Base-by-base conservation (phyloP, 2,888 invertebrate genomes). In the Nyleta sp. region DNA sequence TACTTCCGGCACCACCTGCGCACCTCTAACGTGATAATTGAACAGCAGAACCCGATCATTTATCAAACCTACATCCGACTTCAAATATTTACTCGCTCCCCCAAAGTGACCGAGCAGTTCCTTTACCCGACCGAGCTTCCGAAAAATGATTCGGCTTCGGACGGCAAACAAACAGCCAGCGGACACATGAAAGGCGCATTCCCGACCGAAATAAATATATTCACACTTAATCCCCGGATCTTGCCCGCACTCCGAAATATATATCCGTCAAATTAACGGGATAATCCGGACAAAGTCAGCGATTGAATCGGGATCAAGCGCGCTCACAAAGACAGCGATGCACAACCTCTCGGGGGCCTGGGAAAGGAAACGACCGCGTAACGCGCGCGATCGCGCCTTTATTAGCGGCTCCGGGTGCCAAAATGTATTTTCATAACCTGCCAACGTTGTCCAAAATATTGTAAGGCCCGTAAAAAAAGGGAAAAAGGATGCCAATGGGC, bases 341-440 rank as follows among this genome's bases (percentile, higher is more conserved):
- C 52, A 17, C 44, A n/a, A n/a, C n/a, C n/a, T n/a, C n/a, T n/a
- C n/a, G n/a, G 10, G 33, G 59, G 68, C 81, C 70, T 79, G 80
- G 76, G 78, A 80, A 80, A 75, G 78, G 70, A 80, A 72, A 52
- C 52, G 35, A 55, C 48, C 48, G 50, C 48, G 55, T 59, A 68
- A 65, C 60, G 70, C 65, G 70, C 65, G 70, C 70, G 33, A 78
- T 78, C 59, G 72, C 55, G 60, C 74, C 70, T 73, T 76, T 76
- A 57, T 75, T 65, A 11, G 44, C 71, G 46, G 53, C 64, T 50
- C 28, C 50, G 74, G 67, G 64, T 72, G 67, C 65, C 73, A 74
- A 76, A 60, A 50, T 73, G 73, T 81, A 81, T 78, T 81, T 79
- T 77, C 68, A 74, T 70, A 78, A 74, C 76, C 76, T 79, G 77